Percentiles rank a stretch among this genome's conserved stretches.
Conservation (phyloP, 2,113 vertebrate genomes). For the Lates calcarifer region DNA sequence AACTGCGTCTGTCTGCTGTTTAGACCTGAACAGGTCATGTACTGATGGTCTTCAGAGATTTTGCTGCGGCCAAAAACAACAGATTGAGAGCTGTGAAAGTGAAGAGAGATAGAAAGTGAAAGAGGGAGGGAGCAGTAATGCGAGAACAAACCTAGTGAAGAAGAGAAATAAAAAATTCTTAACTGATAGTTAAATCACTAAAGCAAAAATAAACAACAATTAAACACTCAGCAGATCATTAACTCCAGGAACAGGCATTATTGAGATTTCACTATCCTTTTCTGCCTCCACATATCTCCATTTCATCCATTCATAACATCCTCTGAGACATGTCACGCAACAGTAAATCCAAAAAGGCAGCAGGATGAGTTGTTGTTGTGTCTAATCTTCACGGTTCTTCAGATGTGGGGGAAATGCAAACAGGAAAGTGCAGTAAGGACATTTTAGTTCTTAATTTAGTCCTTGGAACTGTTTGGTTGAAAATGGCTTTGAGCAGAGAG, state of each 20-base stretch:
- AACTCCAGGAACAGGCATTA: neutral
- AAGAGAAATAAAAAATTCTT: neutral
- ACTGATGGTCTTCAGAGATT: too few relatives aligned
- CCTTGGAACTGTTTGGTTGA: constrained; percentile 4
- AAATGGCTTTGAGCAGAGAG: constrained; percentile 11
- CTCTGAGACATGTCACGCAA: neutral
- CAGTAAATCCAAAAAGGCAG: neutral
- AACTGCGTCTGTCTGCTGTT: too few relatives aligned
- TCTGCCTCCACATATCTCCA: neutral
- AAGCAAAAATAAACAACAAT: neutral
- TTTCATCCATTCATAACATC: constrained; percentile 9
- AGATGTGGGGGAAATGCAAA: neutral
- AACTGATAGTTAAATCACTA: neutral
- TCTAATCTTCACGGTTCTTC: neutral
- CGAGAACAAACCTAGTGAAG: neutral
- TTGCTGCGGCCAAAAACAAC: too few relatives aligned
- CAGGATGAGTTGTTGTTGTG: neutral
- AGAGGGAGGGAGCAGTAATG: neutral
- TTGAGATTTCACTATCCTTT: neutral
- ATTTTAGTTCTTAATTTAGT: neutral
- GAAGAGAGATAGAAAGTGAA: neutral
- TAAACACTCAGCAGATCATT: neutral
- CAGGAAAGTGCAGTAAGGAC: neutral
- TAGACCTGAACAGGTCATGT: too few relatives aligned
- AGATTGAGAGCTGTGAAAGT: too few relatives aligned